Percentiles rank a stretch among this genome's conserved stretches.
Conservation (phyloP, 2,888 invertebrate genomes). For the Timema cristinae region DNA sequence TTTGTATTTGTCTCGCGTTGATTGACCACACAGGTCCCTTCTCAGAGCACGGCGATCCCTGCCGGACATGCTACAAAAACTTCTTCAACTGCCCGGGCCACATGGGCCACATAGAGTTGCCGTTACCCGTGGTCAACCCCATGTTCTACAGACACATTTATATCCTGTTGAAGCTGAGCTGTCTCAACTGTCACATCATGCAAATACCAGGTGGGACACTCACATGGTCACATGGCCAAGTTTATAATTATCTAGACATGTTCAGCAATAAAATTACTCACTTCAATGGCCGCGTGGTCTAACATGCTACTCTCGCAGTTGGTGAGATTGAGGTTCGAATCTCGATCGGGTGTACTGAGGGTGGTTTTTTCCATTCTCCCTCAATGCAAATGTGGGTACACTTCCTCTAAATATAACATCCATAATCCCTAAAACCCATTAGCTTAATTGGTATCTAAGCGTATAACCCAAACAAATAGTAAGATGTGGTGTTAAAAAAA, state of each 20-base stretch:
- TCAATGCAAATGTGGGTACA: no score
- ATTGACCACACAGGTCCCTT: constrained; percentile 49
- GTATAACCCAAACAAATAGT: no score
- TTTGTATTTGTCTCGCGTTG: no score
- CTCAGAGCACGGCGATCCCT: constrained; percentile 62
- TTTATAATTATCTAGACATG: not conserved
- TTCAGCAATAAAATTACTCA: not conserved
- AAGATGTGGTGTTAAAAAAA: no score
- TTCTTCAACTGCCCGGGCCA: constrained; percentile 80
- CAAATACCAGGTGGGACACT: constrained; percentile 49
- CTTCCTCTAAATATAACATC: no score
- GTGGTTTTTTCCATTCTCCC: no score
- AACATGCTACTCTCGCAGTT: no score
- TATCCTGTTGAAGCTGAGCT: constrained; percentile 63
- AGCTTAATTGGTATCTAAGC: no score
- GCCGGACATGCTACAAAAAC: constrained; percentile 72
- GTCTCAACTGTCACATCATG: constrained; percentile 64
- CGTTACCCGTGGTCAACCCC: constrained; percentile 86
- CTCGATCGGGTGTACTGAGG: no score
- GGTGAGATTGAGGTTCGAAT: no score
- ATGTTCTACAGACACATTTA: constrained; percentile 73
- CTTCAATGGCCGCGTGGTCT: no score
- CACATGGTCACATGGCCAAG: not conserved
- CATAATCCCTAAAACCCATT: no score
- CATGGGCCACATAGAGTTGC: constrained; percentile 89